Percentiles rank a stretch among this genome's conserved stretches.
These are phyloP conservation scores for Alfaro cultratus DNA, from an alignment of 2,797 vertebrate species.

Conservation along the genomic window DNA sequence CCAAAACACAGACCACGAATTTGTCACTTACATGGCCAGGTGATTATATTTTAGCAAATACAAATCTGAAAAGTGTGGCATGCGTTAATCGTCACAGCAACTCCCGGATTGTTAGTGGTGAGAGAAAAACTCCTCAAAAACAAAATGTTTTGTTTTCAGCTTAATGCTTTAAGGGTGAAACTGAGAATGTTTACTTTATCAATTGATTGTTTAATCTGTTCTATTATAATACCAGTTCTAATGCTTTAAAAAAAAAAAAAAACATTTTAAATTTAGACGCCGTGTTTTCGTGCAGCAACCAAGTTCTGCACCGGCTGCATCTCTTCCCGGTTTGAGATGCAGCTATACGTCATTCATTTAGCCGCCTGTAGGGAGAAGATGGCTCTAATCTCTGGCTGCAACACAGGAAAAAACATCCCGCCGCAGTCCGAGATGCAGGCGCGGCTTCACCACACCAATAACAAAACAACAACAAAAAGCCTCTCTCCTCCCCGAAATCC, in stretches of 20 bases:
- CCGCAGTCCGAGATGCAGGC: conserved; percentile 56
- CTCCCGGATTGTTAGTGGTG: background rate
- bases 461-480: conserved; percentile 12
- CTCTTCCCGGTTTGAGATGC: conserved; percentile 43
- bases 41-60: background rate
- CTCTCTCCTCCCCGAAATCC: background rate
- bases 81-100: background rate
- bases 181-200: background rate
- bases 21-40: background rate
- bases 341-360: conserved; percentile 76
- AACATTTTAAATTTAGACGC: background rate
- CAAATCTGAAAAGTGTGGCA: background rate
- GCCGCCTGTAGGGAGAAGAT: conserved; percentile 67
- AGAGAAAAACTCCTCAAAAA: background rate
- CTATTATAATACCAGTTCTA: too few relatives aligned
- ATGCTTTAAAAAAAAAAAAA: background rate
- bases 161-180: background rate
- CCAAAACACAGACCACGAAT: background rate
- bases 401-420: conserved; percentile 66
- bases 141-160: too few relatives aligned
- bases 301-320: conserved; percentile 40
- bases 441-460: conserved; percentile 32
- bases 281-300: conserved; percentile 22
- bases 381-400: conserved; percentile 74
- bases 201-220: background rate